Evolutionary conservation across 2,888 invertebrate species (phyloP).

Genomic region (Melanostoma mellinum): DNA sequence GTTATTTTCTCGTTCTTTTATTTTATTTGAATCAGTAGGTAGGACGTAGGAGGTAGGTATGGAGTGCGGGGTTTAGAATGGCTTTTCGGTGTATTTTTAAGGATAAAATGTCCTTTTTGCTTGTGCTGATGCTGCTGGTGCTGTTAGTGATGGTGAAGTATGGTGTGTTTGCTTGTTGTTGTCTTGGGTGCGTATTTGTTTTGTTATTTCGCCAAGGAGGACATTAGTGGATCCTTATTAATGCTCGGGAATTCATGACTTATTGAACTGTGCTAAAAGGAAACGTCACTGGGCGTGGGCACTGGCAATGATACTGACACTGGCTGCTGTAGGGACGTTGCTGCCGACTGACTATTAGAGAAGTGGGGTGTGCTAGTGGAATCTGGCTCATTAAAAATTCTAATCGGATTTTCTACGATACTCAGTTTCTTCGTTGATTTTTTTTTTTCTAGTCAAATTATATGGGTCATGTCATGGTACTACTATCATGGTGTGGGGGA

Average conservation of each 20-base stretch:
- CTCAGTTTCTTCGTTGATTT: constrained; percentile 45
- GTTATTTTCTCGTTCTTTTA: constrained; percentile 7
- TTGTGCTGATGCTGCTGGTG: constrained; percentile 11
- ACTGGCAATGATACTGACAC: constrained; percentile 1
- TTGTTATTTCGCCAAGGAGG: constrained; percentile 54
- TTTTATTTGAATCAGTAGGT: not conserved
- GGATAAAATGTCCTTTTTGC: constrained; percentile 32
- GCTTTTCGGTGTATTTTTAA: constrained; percentile 34
- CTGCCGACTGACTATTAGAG: constrained; percentile 9
- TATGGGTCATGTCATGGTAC: constrained; percentile 30
- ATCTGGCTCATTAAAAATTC: constrained; percentile 69
- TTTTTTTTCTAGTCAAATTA: constrained; percentile 41
- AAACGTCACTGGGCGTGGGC: constrained; percentile 52
- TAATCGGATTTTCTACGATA: constrained; percentile 68
- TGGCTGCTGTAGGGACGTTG: no score
- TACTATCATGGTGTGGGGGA: not conserved
- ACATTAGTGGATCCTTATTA: constrained; percentile 71
- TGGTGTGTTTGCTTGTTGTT: constrained; percentile 18
- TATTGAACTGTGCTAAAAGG: constrained; percentile 71
- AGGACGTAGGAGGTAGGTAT: not conserved
- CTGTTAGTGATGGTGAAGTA: constrained; percentile 1
- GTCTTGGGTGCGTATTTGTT: constrained; percentile 48
- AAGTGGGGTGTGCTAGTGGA: constrained; percentile 20
- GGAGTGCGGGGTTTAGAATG: constrained; percentile 22
- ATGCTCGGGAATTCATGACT: constrained; percentile 71